Conservation (phyloP, 2,113 vertebrate genomes). For the Numenius arquata region DNA sequence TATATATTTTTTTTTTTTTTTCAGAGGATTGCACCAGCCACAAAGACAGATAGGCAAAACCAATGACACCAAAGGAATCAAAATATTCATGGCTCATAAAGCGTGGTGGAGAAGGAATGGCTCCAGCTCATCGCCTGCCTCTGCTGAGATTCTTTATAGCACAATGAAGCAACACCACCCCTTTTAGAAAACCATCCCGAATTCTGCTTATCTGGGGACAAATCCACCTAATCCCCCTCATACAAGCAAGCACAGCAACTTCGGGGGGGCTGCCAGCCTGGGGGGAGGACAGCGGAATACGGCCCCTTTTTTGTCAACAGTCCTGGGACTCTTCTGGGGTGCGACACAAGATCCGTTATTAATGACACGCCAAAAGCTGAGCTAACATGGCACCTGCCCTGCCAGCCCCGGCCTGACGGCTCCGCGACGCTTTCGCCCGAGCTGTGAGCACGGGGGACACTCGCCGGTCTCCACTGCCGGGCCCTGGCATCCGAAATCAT, state of each 20-base stretch:
- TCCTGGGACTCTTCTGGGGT: neutral
- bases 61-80: neutral
- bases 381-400: neutral
- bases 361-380: neutral
- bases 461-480: neutral
- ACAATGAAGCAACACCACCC: slow-evolving; percentile 11
- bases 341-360: neutral
- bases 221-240: slow-evolving; percentile 8
- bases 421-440: rapidly evolving
- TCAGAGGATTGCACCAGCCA: slow-evolving; percentile 31
- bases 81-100: slow-evolving; percentile 27
- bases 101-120: neutral
- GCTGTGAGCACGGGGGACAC: too few relatives aligned
- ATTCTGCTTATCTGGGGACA: neutral
- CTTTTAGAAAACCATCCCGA: neutral
- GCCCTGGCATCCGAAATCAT: neutral
- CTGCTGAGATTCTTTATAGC: neutral
- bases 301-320: neutral
- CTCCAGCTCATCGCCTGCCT: neutral
- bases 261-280: neutral
- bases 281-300: neutral
- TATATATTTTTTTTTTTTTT: too few relatives aligned
- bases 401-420: neutral
- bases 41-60: slow-evolving; percentile 40
- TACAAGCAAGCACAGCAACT: neutral